phyloP scores from a whole-genome alignment of 92 coral and sea anemone genomes.

The Actinernus sp. region DNA sequence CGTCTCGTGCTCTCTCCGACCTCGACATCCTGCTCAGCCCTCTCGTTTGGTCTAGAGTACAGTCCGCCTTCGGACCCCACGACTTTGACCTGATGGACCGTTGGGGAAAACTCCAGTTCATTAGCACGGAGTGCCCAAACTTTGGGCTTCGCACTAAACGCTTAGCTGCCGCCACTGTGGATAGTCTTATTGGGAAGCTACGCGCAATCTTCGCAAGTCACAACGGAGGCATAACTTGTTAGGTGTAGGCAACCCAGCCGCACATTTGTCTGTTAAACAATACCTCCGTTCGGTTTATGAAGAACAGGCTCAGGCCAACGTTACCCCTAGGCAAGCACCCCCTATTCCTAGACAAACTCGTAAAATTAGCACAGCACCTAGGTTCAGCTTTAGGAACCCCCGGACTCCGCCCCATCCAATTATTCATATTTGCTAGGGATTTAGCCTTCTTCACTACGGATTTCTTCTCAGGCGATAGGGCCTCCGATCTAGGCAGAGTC shows the following conservation, averaged over 20 bases:
- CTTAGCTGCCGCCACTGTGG: constrained; percentile 5
- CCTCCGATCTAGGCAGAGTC: constrained; percentile 29
- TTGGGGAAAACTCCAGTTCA: neutral
- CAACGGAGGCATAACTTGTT: neutral
- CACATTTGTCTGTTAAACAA: constrained; percentile 1
- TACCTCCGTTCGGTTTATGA: constrained; percentile 16
- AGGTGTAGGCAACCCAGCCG: constrained; percentile 7
- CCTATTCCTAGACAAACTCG: constrained; percentile 22
- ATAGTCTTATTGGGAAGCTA: constrained; percentile 5
- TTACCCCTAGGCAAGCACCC: constrained; percentile 10
- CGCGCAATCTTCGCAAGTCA: neutral
- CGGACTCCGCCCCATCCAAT: neutral
- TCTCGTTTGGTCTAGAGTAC: neutral
- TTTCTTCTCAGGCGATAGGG: constrained; percentile 34
- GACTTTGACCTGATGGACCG: neutral
- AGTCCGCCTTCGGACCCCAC: neutral
- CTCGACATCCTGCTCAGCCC: constrained; percentile 1
- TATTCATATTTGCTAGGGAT: constrained; percentile 13
- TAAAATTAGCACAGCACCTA: constrained; percentile 2
- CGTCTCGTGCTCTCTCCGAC: neutral
- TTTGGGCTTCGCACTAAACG: neutral
- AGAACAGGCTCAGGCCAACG: constrained; percentile 49
- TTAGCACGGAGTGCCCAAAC: neutral
- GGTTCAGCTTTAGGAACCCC: neutral
- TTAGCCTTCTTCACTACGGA: constrained; percentile 18